Evolutionary conservation across 1,140 invertebrate genomes (phyloP).

Genomic region (Hesperophylax magnus): DNA sequence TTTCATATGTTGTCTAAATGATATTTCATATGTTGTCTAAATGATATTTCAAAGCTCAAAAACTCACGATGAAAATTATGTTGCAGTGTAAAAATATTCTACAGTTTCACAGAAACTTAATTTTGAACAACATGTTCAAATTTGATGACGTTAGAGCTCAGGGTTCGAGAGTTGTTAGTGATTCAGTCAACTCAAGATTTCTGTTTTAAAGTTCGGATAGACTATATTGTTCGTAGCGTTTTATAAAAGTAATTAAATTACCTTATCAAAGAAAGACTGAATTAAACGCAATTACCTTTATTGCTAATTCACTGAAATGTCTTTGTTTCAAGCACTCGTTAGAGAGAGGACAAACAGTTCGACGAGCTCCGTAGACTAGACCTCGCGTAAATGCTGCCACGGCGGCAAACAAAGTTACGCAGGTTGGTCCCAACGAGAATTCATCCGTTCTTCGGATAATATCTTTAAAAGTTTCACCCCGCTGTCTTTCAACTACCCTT

Average conservation of each 20-base stretch:
- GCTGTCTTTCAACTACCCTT: slow-evolving; percentile 9
- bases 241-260: slow-evolving; percentile 18
- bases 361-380: background rate
- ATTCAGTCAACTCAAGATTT: too few relatives aligned
- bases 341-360: background rate
- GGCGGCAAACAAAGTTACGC: slow-evolving; percentile 50
- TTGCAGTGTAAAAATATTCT: too few relatives aligned
- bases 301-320: slow-evolving; percentile 13
- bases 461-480: slow-evolving; percentile 57
- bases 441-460: slow-evolving; percentile 55
- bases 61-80: too few relatives aligned
- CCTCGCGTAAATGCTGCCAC: background rate
- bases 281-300: slow-evolving; percentile 23
- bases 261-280: slow-evolving; percentile 17
- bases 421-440: slow-evolving; percentile 52
- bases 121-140: too few relatives aligned
- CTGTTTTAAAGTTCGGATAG: too few relatives aligned
- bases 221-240: too few relatives aligned
- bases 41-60: too few relatives aligned
- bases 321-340: slow-evolving; percentile 18
- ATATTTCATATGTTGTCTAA: too few relatives aligned
- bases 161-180: too few relatives aligned
- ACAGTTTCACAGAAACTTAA: too few relatives aligned
- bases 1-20: too few relatives aligned
- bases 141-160: too few relatives aligned